Conservation (phyloP, 2,113 vertebrate species). For the Grallaria varia region DNA sequence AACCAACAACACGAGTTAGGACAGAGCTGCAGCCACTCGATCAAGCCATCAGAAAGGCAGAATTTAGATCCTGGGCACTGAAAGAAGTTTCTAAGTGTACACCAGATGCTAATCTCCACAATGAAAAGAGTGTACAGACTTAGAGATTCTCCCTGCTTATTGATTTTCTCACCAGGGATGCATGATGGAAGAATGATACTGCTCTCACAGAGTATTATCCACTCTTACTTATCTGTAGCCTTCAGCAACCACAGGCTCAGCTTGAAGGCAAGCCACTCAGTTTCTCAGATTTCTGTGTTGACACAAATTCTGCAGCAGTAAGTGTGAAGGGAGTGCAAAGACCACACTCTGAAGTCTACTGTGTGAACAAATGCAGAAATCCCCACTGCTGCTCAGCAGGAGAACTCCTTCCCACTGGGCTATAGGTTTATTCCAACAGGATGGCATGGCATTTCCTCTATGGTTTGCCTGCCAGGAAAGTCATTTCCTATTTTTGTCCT, state of each 20-base stretch:
- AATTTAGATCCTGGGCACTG: background rate
- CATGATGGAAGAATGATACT: slow-evolving; percentile 11
- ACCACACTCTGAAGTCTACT: background rate
- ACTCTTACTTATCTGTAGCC: background rate
- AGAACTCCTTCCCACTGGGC: background rate
- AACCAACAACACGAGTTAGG: background rate
- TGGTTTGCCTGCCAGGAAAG: slow-evolving; percentile 26
- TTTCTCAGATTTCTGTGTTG: background rate
- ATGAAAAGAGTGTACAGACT: background rate
- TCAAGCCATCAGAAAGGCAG: slow-evolving; percentile 8
- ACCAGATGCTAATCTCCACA: background rate
- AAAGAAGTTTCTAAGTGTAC: background rate
- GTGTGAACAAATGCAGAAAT: background rate
- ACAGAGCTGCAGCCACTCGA: background rate
- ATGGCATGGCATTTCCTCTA: slow-evolving; percentile 51
- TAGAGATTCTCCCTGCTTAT: background rate
- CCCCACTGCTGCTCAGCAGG: background rate
- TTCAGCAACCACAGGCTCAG: background rate
- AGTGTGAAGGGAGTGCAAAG: background rate
- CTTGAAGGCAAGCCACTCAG: accelerated
- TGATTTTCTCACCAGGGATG: slow-evolving; percentile 30
- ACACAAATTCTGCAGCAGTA: background rate
- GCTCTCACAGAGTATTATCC: background rate
- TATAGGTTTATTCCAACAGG: background rate
- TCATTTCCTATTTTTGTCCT: slow-evolving; percentile 44